Conservation (phyloP, 2,797 vertebrate species). For the Delichon dasypus region DNA sequence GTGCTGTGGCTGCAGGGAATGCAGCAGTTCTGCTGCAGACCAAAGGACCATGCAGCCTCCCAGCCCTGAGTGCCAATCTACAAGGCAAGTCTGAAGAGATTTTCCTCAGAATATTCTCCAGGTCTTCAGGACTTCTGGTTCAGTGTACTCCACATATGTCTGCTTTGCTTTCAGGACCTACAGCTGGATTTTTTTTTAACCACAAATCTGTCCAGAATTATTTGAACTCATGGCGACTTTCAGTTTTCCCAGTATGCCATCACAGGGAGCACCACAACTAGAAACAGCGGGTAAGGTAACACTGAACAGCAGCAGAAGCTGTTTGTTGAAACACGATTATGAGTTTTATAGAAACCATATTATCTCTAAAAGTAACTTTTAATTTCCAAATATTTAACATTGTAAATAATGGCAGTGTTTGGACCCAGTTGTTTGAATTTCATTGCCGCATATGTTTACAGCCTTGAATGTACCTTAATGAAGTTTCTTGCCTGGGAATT, state of each 20-base stretch:
- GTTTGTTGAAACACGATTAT: neutral
- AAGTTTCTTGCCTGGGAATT: constrained; percentile 48
- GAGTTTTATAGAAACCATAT: neutral
- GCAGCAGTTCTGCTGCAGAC: neutral
- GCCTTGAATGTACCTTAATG: constrained; percentile 38
- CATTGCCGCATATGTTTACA: constrained; percentile 28
- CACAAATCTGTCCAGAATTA: neutral
- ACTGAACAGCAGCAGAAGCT: neutral
- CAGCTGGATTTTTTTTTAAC: neutral
- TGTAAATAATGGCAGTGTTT: constrained; percentile 11
- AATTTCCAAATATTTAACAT: constrained; percentile 7
- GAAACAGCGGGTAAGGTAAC: neutral
- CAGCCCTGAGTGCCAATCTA: neutral
- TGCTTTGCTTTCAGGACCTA: neutral
- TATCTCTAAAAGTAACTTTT: neutral
- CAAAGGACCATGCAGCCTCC: neutral
- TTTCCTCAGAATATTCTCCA: neutral
- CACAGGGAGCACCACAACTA: neutral
- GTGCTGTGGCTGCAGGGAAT: neutral
- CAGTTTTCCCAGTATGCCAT: neutral
- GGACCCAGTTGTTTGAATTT: constrained; percentile 11
- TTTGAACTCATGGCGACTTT: neutral
- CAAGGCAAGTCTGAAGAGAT: neutral
- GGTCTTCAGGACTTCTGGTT: neutral
- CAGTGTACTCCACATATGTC: neutral